Base-by-base conservation (phyloP, 2,113 vertebrate genomes). In the Capreolus pygargus region DNA sequence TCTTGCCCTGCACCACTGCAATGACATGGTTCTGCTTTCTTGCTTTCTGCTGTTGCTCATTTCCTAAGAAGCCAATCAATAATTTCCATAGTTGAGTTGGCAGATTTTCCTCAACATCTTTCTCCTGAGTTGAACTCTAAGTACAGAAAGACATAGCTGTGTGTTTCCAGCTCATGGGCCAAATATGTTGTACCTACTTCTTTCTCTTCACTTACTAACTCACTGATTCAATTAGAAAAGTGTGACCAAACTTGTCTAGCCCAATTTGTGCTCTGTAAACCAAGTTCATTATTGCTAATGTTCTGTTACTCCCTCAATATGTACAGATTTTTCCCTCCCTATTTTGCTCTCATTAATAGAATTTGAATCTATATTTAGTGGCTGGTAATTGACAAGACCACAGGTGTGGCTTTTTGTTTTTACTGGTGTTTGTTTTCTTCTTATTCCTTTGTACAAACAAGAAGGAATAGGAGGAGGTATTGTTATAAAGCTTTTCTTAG, bases 251-350 rank as follows among this genome's bases (percentile, higher is more conserved):
- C 0, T 74, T 94, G 82, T 79, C 61, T 57, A 89, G 89, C 33
- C 14, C 61, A 94, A 97, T 97, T 93, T 89, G 45, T 45, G 67
- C 60, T 84, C 94, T 92, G 89, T 45, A 93, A 88, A 60, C 25
- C 43, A 93, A 86, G 52, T 30, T 93, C 57, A 90, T 97, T 96
- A 81, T 84, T 91, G 88, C 19, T 94, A 93, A 94, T 52, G 94
- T 84, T 84, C 86, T 94, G 88, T 87, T 94, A 61, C 27, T 93
- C 60, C 70, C n/a, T 94, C 14, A 45, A 84, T 45, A 57, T 16
- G 23, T 50, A 91, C 60, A 74, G 55, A 47, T n/a, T 89, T 94
- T 70, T 86, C 79, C 21, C 58, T 93, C 39, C 19, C 83, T 96
- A 89, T 92, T 95, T 89, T 83, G 13, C 36, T 61, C 9, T 17